Base-by-base conservation (phyloP, 2,888 invertebrate species). In the Desoria tigrina region DNA sequence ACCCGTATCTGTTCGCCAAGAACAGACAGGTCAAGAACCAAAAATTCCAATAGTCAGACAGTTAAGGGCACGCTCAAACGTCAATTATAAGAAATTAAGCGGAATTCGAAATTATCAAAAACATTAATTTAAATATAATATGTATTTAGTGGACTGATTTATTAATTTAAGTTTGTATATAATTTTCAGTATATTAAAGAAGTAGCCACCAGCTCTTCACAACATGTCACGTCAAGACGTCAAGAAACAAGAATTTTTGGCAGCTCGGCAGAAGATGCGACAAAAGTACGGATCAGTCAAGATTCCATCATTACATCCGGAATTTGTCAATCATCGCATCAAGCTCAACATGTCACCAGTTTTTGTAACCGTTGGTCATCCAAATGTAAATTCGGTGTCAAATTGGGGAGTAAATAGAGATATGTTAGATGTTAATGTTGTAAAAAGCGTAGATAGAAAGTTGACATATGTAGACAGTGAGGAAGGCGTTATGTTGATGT, bases 181-280 rank as follows among this genome's bases (percentile, higher is more conserved):
- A 11, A 39, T 39, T 39, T 49, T 49, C 49, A n/a, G 21, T 49
- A 49, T 49, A 49, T 49, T 49, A 7, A 14, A 49, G 49, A 49
- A 49, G 21, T 49, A 21, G 7, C 11, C 49, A 21, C n/a, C n/a
- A 49, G 49, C 7, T 7, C n/a, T 49, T 49, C 49, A 49, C 49
- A n/a, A n/a, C n/a, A n/a, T n/a, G n/a, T n/a, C n/a, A n/a, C n/a
- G n/a, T n/a, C n/a, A n/a, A n/a, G n/a, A n/a, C n/a, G n/a, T n/a
- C n/a, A n/a, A n/a, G n/a, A n/a, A n/a, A n/a, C n/a, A n/a, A n/a
- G n/a, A n/a, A n/a, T n/a, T n/a, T n/a, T n/a, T n/a, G n/a, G n/a
- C n/a, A n/a, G n/a, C n/a, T n/a, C n/a, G n/a, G n/a, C n/a, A n/a
- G n/a, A n/a, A n/a, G n/a, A n/a, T n/a, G n/a, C n/a, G n/a, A n/a